A percentile compares a stretch with the other conserved stretches of the same genome.
phyloP scores from a whole-genome alignment of 2,113 vertebrate species.

The Plotosus lineatus region DNA sequence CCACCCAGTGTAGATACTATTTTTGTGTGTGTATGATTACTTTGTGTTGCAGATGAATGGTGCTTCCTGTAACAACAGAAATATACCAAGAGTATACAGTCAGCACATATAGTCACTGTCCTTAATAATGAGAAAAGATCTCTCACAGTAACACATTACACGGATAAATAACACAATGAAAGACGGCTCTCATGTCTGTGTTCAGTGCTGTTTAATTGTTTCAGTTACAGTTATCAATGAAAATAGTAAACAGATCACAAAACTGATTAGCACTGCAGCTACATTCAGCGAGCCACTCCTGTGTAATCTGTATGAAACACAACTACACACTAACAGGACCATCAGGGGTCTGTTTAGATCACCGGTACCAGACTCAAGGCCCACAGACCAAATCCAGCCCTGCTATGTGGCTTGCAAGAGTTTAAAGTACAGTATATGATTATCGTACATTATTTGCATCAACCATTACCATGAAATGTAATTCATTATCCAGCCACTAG shows the following conservation, averaged over 20 bases:
- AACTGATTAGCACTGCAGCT: background rate
- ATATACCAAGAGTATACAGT: background rate
- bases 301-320: background rate
- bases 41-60: background rate
- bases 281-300: background rate
- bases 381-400: too few species aligned
- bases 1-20: background rate
- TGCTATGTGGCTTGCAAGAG: too few species aligned
- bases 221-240: background rate
- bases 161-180: background rate
- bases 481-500: too few species aligned
- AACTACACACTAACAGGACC: background rate
- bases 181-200: background rate
- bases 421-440: too few species aligned
- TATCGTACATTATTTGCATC: too few species aligned
- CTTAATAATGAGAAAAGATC: background rate
- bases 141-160: background rate
- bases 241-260: background rate
- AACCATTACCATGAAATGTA: too few species aligned
- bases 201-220: conserved; percentile 7
- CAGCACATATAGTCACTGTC: background rate
- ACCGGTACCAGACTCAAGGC: too few species aligned
- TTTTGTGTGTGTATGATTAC: background rate
- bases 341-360: background rate
- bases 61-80: background rate